Evolutionary conservation across 1,140 invertebrate genomes (phyloP).

Genomic region (Drosophila burlai): DNA sequence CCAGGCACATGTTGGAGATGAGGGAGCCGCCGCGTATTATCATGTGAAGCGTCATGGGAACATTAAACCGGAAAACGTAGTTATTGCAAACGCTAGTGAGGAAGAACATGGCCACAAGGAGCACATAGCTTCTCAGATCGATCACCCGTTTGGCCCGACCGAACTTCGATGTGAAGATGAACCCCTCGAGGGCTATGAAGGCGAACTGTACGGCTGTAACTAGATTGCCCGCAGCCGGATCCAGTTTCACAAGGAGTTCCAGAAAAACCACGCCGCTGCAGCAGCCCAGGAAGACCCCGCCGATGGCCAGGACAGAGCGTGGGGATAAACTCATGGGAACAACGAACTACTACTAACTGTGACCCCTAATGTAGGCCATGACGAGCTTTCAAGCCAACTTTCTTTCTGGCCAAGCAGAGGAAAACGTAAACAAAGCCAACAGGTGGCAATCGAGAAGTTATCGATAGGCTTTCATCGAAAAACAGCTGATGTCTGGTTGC

Average conservation of each 20-base stretch:
- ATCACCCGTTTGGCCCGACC: slow-evolving; percentile 90
- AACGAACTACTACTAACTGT: slow-evolving; percentile 13
- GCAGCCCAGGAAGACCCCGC: slow-evolving; percentile 93
- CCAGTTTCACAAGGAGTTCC: slow-evolving; percentile 93
- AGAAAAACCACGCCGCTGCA: slow-evolving; percentile 96
- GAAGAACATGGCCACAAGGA: slow-evolving; percentile 96
- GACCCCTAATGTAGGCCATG: slow-evolving; percentile 11
- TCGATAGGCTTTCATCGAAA: not conserved
- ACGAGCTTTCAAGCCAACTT: slow-evolving; percentile 41
- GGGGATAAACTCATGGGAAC: slow-evolving; percentile 34
- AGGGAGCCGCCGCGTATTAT: slow-evolving; percentile 98
- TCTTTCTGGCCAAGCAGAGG: slow-evolving; percentile 29
- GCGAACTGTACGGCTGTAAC: slow-evolving; percentile 97
- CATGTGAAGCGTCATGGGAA: slow-evolving; percentile 99
- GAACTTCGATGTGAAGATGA: slow-evolving; percentile 94
- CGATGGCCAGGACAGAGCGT: slow-evolving; percentile 45
- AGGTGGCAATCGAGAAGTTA: slow-evolving; percentile 50
- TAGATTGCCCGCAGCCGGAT: slow-evolving; percentile 96
- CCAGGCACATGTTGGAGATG: slow-evolving; percentile 98
- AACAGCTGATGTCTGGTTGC: slow-evolving; percentile 14
- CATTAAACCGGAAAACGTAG: slow-evolving; percentile 98
- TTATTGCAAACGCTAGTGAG: slow-evolving; percentile 97
- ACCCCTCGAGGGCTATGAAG: slow-evolving; percentile 96
- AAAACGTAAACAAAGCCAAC: slow-evolving; percentile 61
- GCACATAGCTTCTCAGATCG: slow-evolving; percentile 92